A percentile compares a stretch with the other conserved stretches of the same genome.
These are phyloP conservation scores for Sebastes steindachneri DNA, from an alignment of 2,797 vertebrate genomes.

Conservation along the genomic window DNA sequence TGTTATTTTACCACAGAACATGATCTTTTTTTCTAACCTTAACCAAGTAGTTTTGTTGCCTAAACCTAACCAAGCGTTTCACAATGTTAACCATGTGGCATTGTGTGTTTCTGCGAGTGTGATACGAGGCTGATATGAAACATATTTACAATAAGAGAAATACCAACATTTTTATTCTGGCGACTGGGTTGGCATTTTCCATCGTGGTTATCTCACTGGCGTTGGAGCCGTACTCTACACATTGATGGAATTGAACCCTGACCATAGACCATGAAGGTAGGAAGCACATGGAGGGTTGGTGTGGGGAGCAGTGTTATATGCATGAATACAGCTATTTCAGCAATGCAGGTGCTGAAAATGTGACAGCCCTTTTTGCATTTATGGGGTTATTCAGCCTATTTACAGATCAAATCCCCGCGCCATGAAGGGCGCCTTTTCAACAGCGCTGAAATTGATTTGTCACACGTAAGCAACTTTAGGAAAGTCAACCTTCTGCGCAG, in stretches of 20 bases:
- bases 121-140: not conserved
- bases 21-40: too few relatives aligned
- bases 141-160: too few relatives aligned
- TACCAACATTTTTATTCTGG: too few relatives aligned
- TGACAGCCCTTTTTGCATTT: constrained; percentile 29
- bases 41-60: too few relatives aligned
- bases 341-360: constrained; percentile 22
- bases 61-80: not conserved
- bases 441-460: constrained; percentile 65
- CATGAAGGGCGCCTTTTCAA: constrained; percentile 59
- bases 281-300: not conserved
- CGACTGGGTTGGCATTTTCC: too few relatives aligned
- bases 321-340: constrained; percentile 18
- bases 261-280: not conserved
- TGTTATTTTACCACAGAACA: too few relatives aligned
- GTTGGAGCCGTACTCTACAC: not conserved
- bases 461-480: constrained; percentile 61
- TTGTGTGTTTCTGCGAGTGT: not conserved
- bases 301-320: not conserved
- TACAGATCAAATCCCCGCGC: constrained; percentile 45
- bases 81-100: not conserved
- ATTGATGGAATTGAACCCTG: not conserved
- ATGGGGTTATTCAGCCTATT: constrained; percentile 53
- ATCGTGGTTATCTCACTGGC: not conserved
- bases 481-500: constrained; percentile 70